Conservation (phyloP, 2,888 invertebrate genomes). For the Allolobophora icterica region DNA sequence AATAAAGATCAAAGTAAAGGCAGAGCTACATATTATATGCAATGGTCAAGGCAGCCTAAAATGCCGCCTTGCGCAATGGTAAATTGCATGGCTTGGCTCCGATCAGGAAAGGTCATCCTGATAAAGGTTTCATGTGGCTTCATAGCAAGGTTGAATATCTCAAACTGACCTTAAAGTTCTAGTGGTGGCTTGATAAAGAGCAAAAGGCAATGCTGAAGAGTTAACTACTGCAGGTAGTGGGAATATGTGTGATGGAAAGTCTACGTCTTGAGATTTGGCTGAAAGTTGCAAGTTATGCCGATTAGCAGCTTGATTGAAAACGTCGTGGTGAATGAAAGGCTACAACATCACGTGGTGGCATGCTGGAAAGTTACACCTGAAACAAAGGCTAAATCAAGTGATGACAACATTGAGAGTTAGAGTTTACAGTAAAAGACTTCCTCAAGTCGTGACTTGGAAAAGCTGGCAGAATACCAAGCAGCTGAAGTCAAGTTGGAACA, state of each 20-base stretch:
- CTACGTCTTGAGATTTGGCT: constrained; percentile 8
- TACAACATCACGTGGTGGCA: background rate
- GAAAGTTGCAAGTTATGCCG: background rate
- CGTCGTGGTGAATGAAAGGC: background rate
- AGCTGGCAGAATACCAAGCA: background rate
- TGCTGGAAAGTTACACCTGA: background rate
- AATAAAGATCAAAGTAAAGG: background rate
- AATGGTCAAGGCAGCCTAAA: background rate
- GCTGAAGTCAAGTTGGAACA: background rate
- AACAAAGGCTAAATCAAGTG: background rate
- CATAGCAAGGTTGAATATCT: background rate
- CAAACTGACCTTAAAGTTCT: background rate
- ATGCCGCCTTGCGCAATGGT: background rate
- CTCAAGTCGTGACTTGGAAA: background rate
- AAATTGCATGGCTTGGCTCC: background rate
- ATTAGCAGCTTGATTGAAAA: background rate
- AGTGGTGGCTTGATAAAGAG: background rate
- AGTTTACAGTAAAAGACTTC: background rate
- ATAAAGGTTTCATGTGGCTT: background rate
- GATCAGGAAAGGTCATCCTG: background rate
- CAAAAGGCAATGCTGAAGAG: background rate
- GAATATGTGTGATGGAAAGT: background rate
- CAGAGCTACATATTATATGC: constrained; percentile 8
- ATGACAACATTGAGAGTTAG: background rate
- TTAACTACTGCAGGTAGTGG: background rate